Conservation (phyloP, 1,140 invertebrate genomes). For the Procambarus clarkii region DNA sequence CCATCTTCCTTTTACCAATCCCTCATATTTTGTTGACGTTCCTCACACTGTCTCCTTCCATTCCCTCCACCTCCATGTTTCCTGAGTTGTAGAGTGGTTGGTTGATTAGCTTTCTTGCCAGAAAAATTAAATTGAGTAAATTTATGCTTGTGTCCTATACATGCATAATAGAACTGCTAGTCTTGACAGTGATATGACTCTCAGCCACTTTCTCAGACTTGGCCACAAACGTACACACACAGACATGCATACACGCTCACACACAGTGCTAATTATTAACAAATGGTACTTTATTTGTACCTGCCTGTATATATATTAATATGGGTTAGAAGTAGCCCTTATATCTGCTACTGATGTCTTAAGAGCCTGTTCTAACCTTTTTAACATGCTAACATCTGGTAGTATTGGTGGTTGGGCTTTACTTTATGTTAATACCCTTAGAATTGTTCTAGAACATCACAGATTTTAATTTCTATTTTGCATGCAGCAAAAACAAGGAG, state of each 20-base stretch:
- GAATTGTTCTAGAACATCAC: slow-evolving; percentile 34
- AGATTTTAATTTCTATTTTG: slow-evolving; percentile 60
- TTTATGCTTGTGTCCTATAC: no score
- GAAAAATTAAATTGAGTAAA: no score
- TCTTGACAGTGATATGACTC: background rate
- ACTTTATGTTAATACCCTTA: slow-evolving; percentile 12
- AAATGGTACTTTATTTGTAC: background rate
- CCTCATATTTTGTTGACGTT: no score
- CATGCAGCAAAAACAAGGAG: slow-evolving; percentile 72
- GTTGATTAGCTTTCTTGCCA: no score
- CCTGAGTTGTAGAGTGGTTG: no score
- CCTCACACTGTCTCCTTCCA: no score
- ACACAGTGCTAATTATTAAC: background rate
- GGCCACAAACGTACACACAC: background rate
- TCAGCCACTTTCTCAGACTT: background rate
- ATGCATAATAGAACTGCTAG: no score
- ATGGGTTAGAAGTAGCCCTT: background rate
- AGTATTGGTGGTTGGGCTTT: slow-evolving; percentile 35
- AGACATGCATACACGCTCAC: background rate
- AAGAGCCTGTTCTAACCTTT: slow-evolving; percentile 3
- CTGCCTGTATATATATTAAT: background rate
- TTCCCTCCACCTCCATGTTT: no score
- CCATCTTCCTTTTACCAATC: no score
- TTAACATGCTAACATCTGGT: slow-evolving; percentile 44
- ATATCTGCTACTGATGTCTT: slow-evolving; percentile 47